Evolutionary conservation across 2,888 invertebrate genomes (phyloP), one percentile per base, ranked within the genome.

Genomic region (Lomographa bimaculata): DNA sequence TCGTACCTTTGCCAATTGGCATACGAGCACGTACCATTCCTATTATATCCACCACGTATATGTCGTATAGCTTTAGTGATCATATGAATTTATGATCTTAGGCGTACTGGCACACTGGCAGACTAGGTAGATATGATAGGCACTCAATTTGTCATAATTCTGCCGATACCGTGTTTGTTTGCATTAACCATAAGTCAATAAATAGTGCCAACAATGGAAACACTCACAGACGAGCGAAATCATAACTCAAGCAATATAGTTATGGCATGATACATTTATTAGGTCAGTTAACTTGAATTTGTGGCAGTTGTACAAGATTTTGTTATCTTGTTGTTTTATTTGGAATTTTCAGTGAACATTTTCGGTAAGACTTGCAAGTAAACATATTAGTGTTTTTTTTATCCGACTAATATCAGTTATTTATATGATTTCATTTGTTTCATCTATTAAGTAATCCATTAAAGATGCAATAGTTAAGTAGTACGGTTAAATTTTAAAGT

Each of bases 231-330:
- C 60, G 43, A 53, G 49, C 50, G 52, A 50, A 50, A 52, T 18
- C 71, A 75, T 84, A 81, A 80, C 71, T 84, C 79, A 81, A n/a
- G 66, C 60, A 71, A 77, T 76, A 76, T 55, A 74, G 83, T 82
- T 82, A 83, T 77, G 78, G 71, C 69, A 75, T 73, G 70, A 82
- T 85, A 80, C 84, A 85, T 86, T 83, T 79, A 82, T 84, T 85
- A 79, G 72, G 73, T 74, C 74, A 74, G 74, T 78, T 82, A 80
- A 82, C 79, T 79, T 64, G 73, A 76, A 80, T 81, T 81, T 79
- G 79, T 82, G 71, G 73, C 62, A 37, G 29, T 36, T 27, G 38
- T 36, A 48, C 41, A 41, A 46, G 41, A 39, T 21, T 36, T 42
- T 25, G 34, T 40, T 62, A 37, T 43, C 41, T 28, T 40, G 26